Percentiles rank a stretch among this genome's conserved stretches.
phyloP scores from a whole-genome alignment of 2,113 vertebrate species.

The Gobio gobio region DNA sequence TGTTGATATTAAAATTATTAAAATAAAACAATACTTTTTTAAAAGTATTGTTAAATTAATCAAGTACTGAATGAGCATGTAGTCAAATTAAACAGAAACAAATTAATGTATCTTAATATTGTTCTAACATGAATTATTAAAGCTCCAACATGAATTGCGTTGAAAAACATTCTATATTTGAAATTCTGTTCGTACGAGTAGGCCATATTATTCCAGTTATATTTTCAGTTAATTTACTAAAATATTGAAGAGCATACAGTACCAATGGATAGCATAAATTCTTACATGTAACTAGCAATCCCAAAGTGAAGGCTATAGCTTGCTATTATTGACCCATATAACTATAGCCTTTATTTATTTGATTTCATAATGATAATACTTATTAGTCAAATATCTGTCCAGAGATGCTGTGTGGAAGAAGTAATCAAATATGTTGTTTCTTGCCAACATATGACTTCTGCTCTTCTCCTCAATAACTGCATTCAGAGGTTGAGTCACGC shows the following conservation, averaged over 20 bases:
- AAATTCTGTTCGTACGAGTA: no score
- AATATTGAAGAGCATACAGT: background rate
- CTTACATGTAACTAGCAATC: background rate
- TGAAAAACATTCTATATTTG: no score
- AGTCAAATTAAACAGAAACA: no score
- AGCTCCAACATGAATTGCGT: no score
- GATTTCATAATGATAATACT: background rate
- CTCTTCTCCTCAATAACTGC: constrained; percentile 56
- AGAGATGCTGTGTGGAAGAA: constrained; percentile 55
- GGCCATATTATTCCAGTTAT: background rate
- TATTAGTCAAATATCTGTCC: background rate
- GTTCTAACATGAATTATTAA: no score
- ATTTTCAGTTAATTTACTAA: background rate
- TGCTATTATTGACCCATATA: background rate
- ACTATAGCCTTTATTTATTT: background rate
- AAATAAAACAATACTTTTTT: background rate
- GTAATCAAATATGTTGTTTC: constrained; percentile 69
- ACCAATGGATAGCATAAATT: background rate
- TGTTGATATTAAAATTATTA: background rate
- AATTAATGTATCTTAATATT: no score
- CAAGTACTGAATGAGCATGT: background rate
- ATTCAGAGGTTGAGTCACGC: constrained; percentile 62
- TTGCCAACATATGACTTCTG: constrained; percentile 58
- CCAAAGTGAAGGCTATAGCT: background rate
- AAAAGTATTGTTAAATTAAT: background rate